Base-by-base conservation (phyloP, 2,113 vertebrate species). In the Lichenostomus cassidix region DNA sequence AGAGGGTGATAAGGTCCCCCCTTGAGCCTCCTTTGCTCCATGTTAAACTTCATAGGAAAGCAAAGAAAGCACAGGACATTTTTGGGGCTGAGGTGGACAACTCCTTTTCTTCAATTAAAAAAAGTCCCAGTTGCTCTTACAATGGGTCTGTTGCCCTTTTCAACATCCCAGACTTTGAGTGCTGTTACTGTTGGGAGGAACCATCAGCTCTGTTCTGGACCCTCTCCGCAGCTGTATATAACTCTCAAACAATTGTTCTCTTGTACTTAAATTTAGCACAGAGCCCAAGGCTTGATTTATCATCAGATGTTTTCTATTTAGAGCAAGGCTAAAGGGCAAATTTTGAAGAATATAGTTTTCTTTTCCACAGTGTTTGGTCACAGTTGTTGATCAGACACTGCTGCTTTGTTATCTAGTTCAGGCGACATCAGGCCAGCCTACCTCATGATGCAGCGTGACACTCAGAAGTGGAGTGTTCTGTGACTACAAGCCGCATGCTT, bases 231-330 rank as follows among this genome's bases (percentile, higher is more conserved):
- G 55, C 60, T 67, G 2, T 1, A 2, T 18, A 6, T 24, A 59
- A 8, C 27, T 91, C 39, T 74, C 24, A 83, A 93, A 92, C 49
- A 92, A n/a, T 87, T 91, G 55, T 64, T 62, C n/a, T 17, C 37
- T 94, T 96, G 63, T 88, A 68, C 56, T 91, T 73, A 86, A 62
- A 85, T 46, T 79, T 27, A 96, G 82, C 39, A 93, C 71, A 2
- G 12, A 96, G 71, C 47, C 41, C 24, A 63, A 77, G 80, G 90
- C 95, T 71, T 27, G 31, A 44, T 74, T 83, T 77, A 56, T 84
- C 91, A 70, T 96, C 93, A 96, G 49, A 87, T 95, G 78, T 65
- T 91, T 97, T 92, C 90, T 96, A 63, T 95, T 73, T 69, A 71
- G 68, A 68, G 77, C 50, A 90, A 58, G 73, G 80, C 76, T 67